Evolutionary conservation across 2,888 invertebrate species (phyloP).

Genomic region (Hartigia nigra): DNA sequence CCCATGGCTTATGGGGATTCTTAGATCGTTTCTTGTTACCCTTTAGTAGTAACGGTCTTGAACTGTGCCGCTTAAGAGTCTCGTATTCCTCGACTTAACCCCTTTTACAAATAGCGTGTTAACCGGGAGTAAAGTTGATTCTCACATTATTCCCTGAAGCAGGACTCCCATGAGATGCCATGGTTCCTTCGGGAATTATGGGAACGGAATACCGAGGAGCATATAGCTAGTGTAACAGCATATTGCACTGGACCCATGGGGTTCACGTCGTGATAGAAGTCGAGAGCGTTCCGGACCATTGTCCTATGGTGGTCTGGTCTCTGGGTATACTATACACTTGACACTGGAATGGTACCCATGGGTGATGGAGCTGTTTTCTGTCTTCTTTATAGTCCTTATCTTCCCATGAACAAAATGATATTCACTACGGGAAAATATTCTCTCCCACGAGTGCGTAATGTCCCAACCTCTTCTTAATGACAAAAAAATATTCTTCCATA

Average conservation of each 20-base stretch:
- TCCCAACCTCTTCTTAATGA: not conserved
- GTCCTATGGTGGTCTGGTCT: conserved; percentile 43
- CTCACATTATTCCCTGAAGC: conserved; percentile 60
- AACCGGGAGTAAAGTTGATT: conserved; percentile 39
- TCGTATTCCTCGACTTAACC: conserved; percentile 15
- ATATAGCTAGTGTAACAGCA: conserved; percentile 53
- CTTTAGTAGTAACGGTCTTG: not conserved
- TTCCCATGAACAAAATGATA: conserved; percentile 31
- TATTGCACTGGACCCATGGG: conserved; percentile 58
- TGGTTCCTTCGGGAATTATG: conserved; percentile 57
- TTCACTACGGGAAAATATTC: not conserved
- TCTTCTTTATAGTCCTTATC: conserved; percentile 14
- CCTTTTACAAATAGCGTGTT: conserved; percentile 29
- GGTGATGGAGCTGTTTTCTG: conserved; percentile 31
- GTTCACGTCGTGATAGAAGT: conserved; percentile 33
- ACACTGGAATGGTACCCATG: conserved; percentile 52
- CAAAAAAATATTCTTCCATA: not conserved
- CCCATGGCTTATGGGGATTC: conserved; percentile 7
- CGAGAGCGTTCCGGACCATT: conserved; percentile 48
- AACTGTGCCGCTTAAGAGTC: conserved; percentile 2
- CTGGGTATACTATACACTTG: conserved; percentile 46
- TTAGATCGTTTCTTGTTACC: not conserved
- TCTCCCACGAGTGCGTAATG: not conserved
- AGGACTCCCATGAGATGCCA: conserved; percentile 48
- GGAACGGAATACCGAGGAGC: conserved; percentile 59